A percentile compares a stretch with the other conserved stretches of the same genome.
Evolutionary conservation across 2,888 invertebrate species (phyloP).

Genomic region (Xylocampa areola): DNA sequence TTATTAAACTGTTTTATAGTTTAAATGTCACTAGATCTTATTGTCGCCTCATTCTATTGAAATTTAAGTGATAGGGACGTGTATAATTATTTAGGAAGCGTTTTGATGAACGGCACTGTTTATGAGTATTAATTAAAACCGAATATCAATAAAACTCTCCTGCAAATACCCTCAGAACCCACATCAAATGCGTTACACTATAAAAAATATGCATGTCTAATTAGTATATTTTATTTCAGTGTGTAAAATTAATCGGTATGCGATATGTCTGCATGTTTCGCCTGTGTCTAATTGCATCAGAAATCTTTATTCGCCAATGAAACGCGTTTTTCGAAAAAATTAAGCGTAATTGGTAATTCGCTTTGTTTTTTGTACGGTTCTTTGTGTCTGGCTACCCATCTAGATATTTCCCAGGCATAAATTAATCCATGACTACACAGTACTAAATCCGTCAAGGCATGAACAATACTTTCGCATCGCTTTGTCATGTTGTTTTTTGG

Average conservation of each 20-base stretch:
- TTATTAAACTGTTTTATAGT: too few species aligned
- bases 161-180: slow-evolving; percentile 52
- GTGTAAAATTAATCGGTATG: slow-evolving; percentile 67
- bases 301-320: slow-evolving; percentile 67
- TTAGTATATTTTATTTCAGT: slow-evolving; percentile 69
- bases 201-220: slow-evolving; percentile 70
- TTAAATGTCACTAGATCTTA: too few species aligned
- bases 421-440: slow-evolving; percentile 52
- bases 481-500: slow-evolving; percentile 10
- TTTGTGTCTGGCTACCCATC: slow-evolving; percentile 65
- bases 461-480: slow-evolving; percentile 23
- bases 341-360: slow-evolving; percentile 75
- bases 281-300: slow-evolving; percentile 75
- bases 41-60: too few species aligned
- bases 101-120: too few species aligned
- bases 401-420: slow-evolving; percentile 65
- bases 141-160: slow-evolving; percentile 52
- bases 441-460: slow-evolving; percentile 51
- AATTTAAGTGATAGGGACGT: not conserved
- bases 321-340: slow-evolving; percentile 65
- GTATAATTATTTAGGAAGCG: too few species aligned
- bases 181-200: slow-evolving; percentile 55
- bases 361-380: slow-evolving; percentile 63
- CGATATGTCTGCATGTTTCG: slow-evolving; percentile 67
- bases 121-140: slow-evolving; percentile 58